Conservation (phyloP, 2,797 vertebrate species). For the Galago senegalensis region DNA sequence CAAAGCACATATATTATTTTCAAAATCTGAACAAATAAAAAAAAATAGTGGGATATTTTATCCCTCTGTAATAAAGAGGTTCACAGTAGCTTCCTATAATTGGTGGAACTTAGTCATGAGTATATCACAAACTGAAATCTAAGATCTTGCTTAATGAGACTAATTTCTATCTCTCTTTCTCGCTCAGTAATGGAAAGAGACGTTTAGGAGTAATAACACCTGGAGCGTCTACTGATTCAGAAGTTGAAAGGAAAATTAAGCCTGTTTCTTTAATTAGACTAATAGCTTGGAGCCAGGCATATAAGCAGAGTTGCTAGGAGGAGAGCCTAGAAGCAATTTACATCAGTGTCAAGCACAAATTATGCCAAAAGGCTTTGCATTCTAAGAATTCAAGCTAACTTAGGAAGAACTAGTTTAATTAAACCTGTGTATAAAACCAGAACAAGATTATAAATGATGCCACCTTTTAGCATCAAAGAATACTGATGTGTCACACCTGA, state of each 20-base stretch:
- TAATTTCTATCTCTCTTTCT: not conserved
- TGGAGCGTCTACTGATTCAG: slow-evolving; percentile 6
- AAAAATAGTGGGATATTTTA: not conserved
- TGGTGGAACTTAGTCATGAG: not conserved
- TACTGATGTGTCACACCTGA: not conserved
- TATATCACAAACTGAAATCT: not conserved
- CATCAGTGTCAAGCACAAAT: slow-evolving; percentile 44
- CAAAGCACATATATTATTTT: slow-evolving; percentile 11
- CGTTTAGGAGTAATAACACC: slow-evolving; percentile 6
- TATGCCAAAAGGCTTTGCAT: not conserved
- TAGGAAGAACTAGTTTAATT: slow-evolving; percentile 27
- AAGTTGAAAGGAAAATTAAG: slow-evolving; percentile 60
- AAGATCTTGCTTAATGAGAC: not conserved
- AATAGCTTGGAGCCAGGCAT: slow-evolving; percentile 37
- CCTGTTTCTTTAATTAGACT: slow-evolving; percentile 60
- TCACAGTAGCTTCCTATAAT: not conserved
- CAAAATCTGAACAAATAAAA: slow-evolving; percentile 32
- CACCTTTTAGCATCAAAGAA: not conserved
- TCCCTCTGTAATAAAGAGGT: not conserved
- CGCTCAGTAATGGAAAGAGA: slow-evolving; percentile 9
- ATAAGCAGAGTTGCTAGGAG: slow-evolving; percentile 25
- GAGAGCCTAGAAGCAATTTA: slow-evolving; percentile 36
- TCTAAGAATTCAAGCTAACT: not conserved
- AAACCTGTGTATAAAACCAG: slow-evolving; percentile 2
- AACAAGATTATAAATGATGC: not conserved